Base-by-base conservation (phyloP, 2,113 vertebrate genomes). In the Peromyscus polionotus region DNA sequence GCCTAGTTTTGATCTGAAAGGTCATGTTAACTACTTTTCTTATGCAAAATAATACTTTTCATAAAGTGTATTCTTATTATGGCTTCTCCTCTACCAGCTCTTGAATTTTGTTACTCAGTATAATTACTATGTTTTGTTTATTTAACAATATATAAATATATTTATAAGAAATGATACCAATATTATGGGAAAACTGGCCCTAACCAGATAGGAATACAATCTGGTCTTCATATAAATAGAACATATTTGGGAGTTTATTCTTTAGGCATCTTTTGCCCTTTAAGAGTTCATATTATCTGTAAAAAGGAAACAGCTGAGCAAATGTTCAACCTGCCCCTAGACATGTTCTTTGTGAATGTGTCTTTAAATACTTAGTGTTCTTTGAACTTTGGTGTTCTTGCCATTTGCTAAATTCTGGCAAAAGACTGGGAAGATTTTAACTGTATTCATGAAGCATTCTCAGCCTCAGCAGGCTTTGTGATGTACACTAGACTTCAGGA, bases 381-480 rank as follows among this genome's bases (percentile, higher is more conserved):
- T 97, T 89, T 97, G 65, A 94, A 93, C 61, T 97, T 88, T 86
- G 91, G 63, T 94, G 57, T 51, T 42, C 31, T 89, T 91, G 76
- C 91, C 72, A 81, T 95, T 97, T 98, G 80, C 33, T 98, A 98
- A 98, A 96, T 96, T 97, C 97, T 20, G 1, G 36, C 75, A 97
- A 80, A 97, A 93, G 26, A 85, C 22, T 73, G 11, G 54, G 70
- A 95, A 13, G 95, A 63, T 24, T 88, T 95, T 96, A 97, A 93
- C 51, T 83, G 86, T 59, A 81, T 80, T 95, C 33, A 67, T 67
- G 75, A 95, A 95, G 20, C 14, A 59, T 11, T 26, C 70, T 95
- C 90, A 93, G 67, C 28, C 84, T 96, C 91, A 95, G 94, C 39
- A 95, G 54, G 28, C 73, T 97, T 97, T 96, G 93, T 90, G 84